Percentiles rank a stretch among this genome's conserved stretches.
Conservation (phyloP, 1,140 invertebrate species). For the Ptiloglossa arizonensis region DNA sequence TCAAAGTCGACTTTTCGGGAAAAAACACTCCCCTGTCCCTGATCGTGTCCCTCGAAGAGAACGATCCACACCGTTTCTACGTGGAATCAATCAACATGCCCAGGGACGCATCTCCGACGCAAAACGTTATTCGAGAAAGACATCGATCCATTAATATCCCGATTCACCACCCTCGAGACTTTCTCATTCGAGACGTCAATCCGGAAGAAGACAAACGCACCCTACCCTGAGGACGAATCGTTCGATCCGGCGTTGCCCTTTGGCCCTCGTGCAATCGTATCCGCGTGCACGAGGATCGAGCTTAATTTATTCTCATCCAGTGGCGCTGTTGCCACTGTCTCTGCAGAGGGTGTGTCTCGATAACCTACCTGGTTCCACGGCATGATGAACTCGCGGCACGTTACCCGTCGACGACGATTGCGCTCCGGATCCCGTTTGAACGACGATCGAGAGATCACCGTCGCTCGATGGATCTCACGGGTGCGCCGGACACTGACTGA, state of each 20-base stretch:
- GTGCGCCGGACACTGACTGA: constrained; percentile 52
- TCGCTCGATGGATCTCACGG: constrained; percentile 42
- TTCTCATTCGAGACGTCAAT: too few relatives aligned
- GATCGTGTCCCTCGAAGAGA: too few relatives aligned
- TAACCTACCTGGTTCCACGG: constrained; percentile 45
- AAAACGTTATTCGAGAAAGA: too few relatives aligned
- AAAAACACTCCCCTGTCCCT: too few relatives aligned
- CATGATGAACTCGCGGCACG: constrained; percentile 37
- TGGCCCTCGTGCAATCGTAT: too few relatives aligned
- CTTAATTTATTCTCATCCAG: background rate
- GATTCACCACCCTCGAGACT: too few relatives aligned
- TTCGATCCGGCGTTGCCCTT: too few relatives aligned
- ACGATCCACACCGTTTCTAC: too few relatives aligned
- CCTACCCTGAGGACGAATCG: background rate
- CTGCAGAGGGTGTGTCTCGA: background rate
- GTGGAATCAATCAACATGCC: too few relatives aligned
- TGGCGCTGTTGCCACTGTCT: background rate
- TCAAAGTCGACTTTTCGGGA: too few relatives aligned
- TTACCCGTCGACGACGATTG: background rate
- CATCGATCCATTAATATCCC: too few relatives aligned
- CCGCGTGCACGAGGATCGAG: background rate
- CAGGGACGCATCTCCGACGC: too few relatives aligned
- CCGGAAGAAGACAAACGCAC: background rate
- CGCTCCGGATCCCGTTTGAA: background rate
- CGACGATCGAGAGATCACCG: constrained; percentile 35